These are phyloP conservation scores for Apostichopus japonicus DNA, from an alignment of 35 echinoderm and acorn worm genomes.

Conservation along the genomic window DNA sequence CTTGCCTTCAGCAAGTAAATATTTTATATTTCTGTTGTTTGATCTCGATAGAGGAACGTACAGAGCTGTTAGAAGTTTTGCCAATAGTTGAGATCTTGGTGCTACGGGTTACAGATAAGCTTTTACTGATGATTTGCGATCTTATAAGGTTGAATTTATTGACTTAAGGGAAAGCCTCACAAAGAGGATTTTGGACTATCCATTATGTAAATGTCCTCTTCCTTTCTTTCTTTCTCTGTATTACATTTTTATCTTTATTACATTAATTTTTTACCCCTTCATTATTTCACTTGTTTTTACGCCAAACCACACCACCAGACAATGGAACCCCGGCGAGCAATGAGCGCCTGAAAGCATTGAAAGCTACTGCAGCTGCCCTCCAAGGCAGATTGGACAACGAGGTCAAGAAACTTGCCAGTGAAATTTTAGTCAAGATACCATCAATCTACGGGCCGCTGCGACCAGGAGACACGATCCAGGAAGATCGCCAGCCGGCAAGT, in stretches of 20 bases:
- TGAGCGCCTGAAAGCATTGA: constrained; percentile 73
- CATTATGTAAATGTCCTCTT: too few species aligned
- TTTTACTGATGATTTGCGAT: too few species aligned
- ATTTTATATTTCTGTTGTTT: background rate
- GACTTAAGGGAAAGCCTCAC: too few species aligned
- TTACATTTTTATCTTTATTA: too few species aligned
- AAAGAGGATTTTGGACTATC: too few species aligned
- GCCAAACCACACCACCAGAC: background rate
- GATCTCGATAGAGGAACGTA: background rate
- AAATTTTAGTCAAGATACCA: constrained; percentile 34
- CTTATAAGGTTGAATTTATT: too few species aligned
- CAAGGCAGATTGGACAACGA: constrained; percentile 92
- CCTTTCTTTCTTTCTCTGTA: too few species aligned
- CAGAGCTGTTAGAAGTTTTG: too few species aligned
- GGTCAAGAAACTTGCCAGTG: constrained; percentile 78
- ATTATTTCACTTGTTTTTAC: background rate
- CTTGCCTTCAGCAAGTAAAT: background rate
- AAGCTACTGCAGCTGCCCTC: constrained; percentile 84
- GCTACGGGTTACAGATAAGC: too few species aligned
- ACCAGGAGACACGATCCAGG: background rate
- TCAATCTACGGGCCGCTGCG: background rate
- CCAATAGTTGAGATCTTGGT: too few species aligned
- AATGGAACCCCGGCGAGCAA: background rate
- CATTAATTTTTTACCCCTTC: too few species aligned
- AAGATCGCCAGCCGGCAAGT: background rate